A percentile compares a stretch with the other conserved stretches of the same genome.
Conservation (phyloP, 2,113 vertebrate genomes). For the Melanocharis versteri region DNA sequence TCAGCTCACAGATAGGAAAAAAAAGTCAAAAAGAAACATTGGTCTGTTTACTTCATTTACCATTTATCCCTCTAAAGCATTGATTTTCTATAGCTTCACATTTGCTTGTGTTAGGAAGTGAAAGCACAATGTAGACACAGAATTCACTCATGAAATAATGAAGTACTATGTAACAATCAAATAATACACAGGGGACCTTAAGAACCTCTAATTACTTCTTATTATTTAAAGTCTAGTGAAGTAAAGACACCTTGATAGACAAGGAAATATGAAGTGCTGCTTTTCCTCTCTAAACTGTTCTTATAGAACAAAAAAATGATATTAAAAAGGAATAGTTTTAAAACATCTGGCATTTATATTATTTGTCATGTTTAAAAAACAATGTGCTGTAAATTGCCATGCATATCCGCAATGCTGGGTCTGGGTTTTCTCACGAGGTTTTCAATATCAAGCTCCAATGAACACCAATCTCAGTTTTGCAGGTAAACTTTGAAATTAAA, state of each 20-base stretch:
- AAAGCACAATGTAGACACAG: not conserved
- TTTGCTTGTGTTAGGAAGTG: not conserved
- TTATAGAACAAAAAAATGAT: not conserved
- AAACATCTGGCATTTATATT: not conserved
- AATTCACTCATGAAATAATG: not conserved
- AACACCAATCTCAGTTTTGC: not conserved
- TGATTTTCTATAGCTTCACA: not conserved
- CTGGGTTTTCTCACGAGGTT: not conserved
- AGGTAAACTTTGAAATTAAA: not conserved
- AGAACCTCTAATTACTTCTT: not conserved
- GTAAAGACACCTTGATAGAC: not conserved
- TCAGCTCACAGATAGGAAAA: not conserved
- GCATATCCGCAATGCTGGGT: not conserved
- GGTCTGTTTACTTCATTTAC: not conserved
- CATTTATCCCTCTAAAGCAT: not conserved
- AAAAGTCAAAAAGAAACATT: not conserved
- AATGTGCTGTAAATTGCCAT: not conserved
- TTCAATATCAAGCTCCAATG: not conserved
- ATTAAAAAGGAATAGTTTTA: not conserved
- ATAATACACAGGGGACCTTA: not conserved
- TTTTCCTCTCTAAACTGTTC: not conserved
- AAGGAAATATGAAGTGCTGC: not conserved
- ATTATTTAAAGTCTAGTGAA: not conserved
- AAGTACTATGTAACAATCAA: not conserved
- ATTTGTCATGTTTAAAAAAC: not conserved